A percentile compares a stretch with the other conserved stretches of the same genome.
Evolutionary conservation across 2,888 invertebrate genomes (phyloP).

Genomic region (Chesias legatella): DNA sequence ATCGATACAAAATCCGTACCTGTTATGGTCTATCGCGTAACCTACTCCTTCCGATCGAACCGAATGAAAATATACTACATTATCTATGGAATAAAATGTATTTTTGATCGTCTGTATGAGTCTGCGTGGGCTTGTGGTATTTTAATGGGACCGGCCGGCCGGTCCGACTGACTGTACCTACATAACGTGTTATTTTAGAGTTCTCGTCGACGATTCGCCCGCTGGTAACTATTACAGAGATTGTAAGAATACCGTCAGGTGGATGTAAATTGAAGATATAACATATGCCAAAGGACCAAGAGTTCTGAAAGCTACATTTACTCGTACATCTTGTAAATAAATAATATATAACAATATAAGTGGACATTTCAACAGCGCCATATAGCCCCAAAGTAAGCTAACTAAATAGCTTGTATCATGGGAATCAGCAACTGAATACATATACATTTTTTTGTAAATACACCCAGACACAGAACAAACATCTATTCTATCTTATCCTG

Average conservation of each 20-base stretch:
- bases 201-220: constrained; percentile 22
- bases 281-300: neutral
- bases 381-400: too few relatives aligned
- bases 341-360: too few relatives aligned
- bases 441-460: too few relatives aligned
- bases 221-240: constrained; percentile 17
- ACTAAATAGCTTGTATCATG: too few relatives aligned
- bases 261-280: constrained; percentile 20
- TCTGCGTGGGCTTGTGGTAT: constrained; percentile 51
- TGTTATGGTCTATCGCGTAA: constrained; percentile 38
- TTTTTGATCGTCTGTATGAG: constrained; percentile 32
- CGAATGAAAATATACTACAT: constrained; percentile 28
- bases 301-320: neutral
- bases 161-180: too few relatives aligned
- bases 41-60: constrained; percentile 23
- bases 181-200: constrained; percentile 33
- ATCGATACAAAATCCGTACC: constrained; percentile 36
- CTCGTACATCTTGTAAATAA: too few relatives aligned
- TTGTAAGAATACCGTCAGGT: constrained; percentile 21
- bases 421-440: too few relatives aligned
- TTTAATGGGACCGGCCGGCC: constrained; percentile 51
- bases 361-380: too few relatives aligned
- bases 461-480: too few relatives aligned
- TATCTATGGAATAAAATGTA: constrained; percentile 33
- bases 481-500: too few relatives aligned